phyloP scores from a whole-genome alignment of 2,113 vertebrate species.

The Trogon surrucura region DNA sequence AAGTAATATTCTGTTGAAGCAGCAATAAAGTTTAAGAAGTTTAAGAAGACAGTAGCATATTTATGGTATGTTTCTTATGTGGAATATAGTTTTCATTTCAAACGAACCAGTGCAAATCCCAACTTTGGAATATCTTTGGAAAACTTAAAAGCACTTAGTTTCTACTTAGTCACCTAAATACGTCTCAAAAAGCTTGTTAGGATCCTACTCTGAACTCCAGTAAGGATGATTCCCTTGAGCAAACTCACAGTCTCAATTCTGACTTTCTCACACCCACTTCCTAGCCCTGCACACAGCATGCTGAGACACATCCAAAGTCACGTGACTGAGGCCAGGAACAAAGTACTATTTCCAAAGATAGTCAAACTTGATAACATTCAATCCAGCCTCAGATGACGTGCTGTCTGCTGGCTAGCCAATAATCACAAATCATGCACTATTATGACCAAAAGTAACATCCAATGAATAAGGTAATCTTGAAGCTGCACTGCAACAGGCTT shows the following conservation, averaged over 20 bases:
- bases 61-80: not conserved
- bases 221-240: not conserved
- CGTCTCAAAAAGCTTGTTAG: not conserved
- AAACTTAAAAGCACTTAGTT: not conserved
- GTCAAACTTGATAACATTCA: not conserved
- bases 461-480: not conserved
- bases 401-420: not conserved
- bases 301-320: not conserved
- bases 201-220: not conserved
- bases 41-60: not conserved
- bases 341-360: not conserved
- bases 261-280: not conserved
- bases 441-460: not conserved
- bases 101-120: not conserved
- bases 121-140: not conserved
- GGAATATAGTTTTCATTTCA: not conserved
- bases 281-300: not conserved
- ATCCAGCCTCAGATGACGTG: accelerated
- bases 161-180: not conserved
- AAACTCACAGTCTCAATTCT: not conserved
- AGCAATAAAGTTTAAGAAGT: not conserved
- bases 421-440: not conserved
- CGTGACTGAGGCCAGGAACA: accelerated
- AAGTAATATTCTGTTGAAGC: not conserved
- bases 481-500: not conserved